Conservation (phyloP, 2,113 vertebrate species). For the Labeo rohita region DNA sequence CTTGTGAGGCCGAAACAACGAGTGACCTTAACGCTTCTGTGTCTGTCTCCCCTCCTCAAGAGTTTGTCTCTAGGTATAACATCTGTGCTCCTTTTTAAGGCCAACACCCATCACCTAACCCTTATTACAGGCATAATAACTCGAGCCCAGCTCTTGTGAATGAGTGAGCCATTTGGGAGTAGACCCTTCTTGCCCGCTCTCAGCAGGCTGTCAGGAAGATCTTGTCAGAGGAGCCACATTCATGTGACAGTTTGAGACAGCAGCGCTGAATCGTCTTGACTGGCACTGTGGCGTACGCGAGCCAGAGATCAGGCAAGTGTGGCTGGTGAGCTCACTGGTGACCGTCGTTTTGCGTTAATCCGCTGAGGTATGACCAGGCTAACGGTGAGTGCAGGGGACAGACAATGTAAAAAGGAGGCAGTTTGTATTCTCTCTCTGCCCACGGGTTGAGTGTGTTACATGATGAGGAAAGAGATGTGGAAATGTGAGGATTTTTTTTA, state of each 20-base stretch:
- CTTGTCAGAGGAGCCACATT: constrained; percentile 53
- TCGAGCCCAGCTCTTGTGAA: constrained; percentile 35
- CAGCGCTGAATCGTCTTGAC: constrained; percentile 50
- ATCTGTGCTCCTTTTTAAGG: constrained; percentile 36
- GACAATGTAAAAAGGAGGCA: constrained; percentile 23
- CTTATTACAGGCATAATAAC: constrained; percentile 37
- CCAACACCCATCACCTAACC: constrained; percentile 37
- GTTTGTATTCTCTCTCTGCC: constrained; percentile 23
- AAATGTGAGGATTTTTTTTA: constrained; percentile 16
- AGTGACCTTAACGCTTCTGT: background rate
- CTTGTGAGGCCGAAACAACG: background rate
- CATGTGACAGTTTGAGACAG: constrained; percentile 53
- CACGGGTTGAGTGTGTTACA: background rate
- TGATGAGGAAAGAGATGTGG: constrained; percentile 44
- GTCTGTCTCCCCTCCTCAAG: constrained; percentile 13
- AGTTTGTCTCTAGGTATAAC: constrained; percentile 34
- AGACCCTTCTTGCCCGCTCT: constrained; percentile 36
- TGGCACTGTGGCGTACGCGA: constrained; percentile 34
- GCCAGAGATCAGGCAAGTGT: constrained; percentile 42
- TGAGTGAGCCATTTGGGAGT: constrained; percentile 47
- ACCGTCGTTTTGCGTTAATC: constrained; percentile 48
- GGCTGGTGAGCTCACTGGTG: constrained; percentile 47
- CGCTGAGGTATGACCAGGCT: constrained; percentile 26
- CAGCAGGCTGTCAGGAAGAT: constrained; percentile 48
- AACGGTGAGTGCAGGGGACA: constrained; percentile 35